Evolutionary conservation across 2,888 invertebrate species (phyloP).

Genomic region (Macrosoma leucophasiata): DNA sequence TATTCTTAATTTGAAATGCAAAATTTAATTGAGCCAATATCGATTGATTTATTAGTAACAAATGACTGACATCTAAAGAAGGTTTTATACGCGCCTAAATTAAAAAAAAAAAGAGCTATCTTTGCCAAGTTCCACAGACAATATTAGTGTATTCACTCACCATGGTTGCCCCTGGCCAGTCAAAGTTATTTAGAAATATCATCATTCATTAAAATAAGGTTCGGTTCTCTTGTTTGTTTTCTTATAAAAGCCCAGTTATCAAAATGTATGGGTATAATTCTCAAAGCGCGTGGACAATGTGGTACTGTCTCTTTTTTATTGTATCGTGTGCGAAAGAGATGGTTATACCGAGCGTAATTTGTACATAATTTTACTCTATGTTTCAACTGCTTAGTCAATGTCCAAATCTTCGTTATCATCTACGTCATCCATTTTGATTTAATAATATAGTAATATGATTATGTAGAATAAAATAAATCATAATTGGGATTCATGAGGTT

Average conservation of each 20-base stretch:
- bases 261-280: slow-evolving; percentile 5
- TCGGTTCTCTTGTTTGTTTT: slow-evolving; percentile 35
- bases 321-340: no score
- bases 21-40: no score
- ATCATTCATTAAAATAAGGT: slow-evolving; percentile 40
- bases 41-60: no score
- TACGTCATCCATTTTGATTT: slow-evolving; percentile 25
- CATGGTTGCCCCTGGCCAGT: no score
- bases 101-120: no score
- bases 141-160: no score
- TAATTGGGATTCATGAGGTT: slow-evolving; percentile 29
- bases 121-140: no score
- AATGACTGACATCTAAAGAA: no score
- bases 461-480: slow-evolving; percentile 15
- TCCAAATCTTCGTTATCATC: slow-evolving; percentile 36
- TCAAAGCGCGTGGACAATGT: slow-evolving; percentile 8
- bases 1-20: no score
- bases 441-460: slow-evolving; percentile 26
- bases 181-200: no score
- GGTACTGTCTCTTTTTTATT: no score
- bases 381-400: slow-evolving; percentile 47
- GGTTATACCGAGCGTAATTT: slow-evolving; percentile 10
- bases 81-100: no score
- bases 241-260: slow-evolving; percentile 7
- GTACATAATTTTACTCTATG: slow-evolving; percentile 23